A percentile compares a stretch with the other conserved stretches of the same genome.
phyloP scores from a whole-genome alignment of 2,113 vertebrate genomes.

The Penelope pileata region DNA sequence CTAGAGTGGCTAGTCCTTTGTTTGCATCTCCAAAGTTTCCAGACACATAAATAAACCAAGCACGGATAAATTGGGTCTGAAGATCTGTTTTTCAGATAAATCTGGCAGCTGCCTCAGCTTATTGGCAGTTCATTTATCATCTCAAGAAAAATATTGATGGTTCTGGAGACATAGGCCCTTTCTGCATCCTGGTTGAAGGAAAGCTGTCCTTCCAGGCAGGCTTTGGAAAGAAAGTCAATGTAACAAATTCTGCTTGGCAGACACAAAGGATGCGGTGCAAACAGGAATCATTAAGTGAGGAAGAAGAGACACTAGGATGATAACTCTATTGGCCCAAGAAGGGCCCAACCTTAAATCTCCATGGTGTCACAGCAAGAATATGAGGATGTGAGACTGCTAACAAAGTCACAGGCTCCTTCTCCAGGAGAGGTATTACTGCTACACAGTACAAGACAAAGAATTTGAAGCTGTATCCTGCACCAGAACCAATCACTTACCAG shows the following conservation, averaged over 20 bases:
- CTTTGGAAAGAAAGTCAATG: constrained; percentile 71
- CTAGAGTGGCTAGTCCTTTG: background rate
- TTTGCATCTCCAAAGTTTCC: constrained; percentile 49
- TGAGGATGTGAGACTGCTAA: background rate
- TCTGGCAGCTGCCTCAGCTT: constrained; percentile 78
- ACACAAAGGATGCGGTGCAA: background rate
- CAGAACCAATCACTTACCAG: background rate
- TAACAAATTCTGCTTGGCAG: constrained; percentile 30
- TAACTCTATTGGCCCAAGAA: background rate
- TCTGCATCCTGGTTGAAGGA: constrained; percentile 61
- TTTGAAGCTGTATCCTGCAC: background rate
- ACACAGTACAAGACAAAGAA: background rate
- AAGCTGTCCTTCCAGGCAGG: constrained; percentile 63
- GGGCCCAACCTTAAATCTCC: background rate
- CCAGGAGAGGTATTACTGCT: background rate
- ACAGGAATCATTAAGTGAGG: constrained; percentile 26
- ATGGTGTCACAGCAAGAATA: background rate
- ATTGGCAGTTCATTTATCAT: constrained; percentile 84
- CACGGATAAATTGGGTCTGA: constrained; percentile 63
- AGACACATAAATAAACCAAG: constrained; percentile 73
- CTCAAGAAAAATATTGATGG: constrained; percentile 80
- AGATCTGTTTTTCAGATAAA: constrained; percentile 73
- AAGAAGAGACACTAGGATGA: background rate
- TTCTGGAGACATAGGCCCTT: constrained; percentile 65
- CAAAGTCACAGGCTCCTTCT: background rate